phyloP scores from a whole-genome alignment of 2,888 invertebrate genomes.

The Hemaris fuciformis region DNA sequence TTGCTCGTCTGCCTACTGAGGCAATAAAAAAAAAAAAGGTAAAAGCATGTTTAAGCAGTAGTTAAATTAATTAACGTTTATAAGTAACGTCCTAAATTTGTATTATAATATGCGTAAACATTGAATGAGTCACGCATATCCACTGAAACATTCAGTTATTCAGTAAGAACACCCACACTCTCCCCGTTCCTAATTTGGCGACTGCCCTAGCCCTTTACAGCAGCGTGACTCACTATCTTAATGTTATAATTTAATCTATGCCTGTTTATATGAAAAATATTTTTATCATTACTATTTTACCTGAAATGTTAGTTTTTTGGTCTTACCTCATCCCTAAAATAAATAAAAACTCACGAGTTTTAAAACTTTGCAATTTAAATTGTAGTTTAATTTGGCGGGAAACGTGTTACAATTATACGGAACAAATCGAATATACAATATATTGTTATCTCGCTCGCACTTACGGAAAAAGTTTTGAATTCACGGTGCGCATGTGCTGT shows the following conservation, averaged over 20 bases:
- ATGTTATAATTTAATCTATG: too few relatives aligned
- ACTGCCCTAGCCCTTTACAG: background rate
- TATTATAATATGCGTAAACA: background rate
- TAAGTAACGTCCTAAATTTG: background rate
- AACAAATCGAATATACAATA: background rate
- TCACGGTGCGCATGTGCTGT: constrained; percentile 62
- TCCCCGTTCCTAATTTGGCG: background rate
- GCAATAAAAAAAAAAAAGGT: too few relatives aligned
- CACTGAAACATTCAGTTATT: background rate
- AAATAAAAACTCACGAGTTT: too few relatives aligned
- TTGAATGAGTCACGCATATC: background rate
- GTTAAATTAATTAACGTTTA: too few relatives aligned
- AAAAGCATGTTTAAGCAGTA: too few relatives aligned
- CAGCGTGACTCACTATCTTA: background rate
- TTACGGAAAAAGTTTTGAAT: constrained; percentile 53
- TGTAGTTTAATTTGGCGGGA: constrained; percentile 8
- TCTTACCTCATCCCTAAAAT: too few relatives aligned
- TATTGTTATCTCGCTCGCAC: constrained; percentile 39
- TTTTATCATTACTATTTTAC: too few relatives aligned
- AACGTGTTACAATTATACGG: background rate
- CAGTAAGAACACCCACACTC: background rate
- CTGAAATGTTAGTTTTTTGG: too few relatives aligned
- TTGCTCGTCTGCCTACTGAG: too few relatives aligned
- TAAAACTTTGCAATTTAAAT: background rate
- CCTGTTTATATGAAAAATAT: too few relatives aligned